A percentile compares a stretch with the other conserved stretches of the same genome.
Conservation (phyloP, 2,888 invertebrate species). For the Antheraea yamamai region DNA sequence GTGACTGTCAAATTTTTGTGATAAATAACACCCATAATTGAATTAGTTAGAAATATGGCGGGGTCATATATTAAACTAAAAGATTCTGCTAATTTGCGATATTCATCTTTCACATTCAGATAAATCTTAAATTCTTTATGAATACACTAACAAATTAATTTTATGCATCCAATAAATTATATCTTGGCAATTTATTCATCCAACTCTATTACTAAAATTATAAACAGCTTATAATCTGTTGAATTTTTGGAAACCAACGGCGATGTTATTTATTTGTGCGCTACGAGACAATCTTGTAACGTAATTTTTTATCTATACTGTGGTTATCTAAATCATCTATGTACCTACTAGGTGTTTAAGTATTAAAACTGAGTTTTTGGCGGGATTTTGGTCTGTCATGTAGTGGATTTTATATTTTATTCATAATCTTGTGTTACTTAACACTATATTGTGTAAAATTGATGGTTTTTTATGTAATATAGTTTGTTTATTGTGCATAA, state of each 20-base stretch:
- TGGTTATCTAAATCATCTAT: background rate
- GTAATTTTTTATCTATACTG: background rate
- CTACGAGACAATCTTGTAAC: background rate
- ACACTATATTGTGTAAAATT: no score
- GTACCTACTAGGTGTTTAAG: no score
- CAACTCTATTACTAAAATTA: background rate
- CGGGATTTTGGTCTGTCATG: no score
- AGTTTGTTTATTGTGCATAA: no score
- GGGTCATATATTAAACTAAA: background rate
- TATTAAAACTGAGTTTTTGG: no score
- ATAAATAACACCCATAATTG: slow-evolving; percentile 7
- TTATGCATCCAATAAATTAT: background rate
- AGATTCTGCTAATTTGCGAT: background rate
- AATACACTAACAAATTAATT: background rate
- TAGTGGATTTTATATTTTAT: no score
- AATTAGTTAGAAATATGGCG: slow-evolving; percentile 4
- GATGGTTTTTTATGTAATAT: no score
- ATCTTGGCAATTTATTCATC: background rate
- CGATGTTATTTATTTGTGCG: background rate
- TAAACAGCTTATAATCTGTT: background rate
- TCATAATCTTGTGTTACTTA: no score
- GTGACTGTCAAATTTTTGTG: background rate
- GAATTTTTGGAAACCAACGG: background rate
- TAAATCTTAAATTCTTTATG: background rate
- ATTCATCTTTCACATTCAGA: background rate